Base-by-base conservation (phyloP, 2,888 invertebrate genomes). In the Thumatha senex region DNA sequence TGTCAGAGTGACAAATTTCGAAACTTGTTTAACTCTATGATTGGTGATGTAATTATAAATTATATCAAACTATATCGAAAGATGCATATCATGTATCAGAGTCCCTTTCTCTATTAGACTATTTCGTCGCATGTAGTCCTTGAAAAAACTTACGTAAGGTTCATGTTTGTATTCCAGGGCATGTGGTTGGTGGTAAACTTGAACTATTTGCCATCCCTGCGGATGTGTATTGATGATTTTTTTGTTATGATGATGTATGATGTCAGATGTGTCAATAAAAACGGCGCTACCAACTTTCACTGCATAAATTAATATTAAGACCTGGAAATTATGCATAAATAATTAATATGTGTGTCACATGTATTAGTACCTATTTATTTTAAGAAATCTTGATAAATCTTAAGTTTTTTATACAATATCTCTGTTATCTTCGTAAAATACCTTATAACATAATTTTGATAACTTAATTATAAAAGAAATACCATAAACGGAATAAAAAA, bases 181-280 rank as follows among this genome's bases (percentile, higher is more conserved):
- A 41, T 72, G 76, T n/a, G 82, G 74, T 7, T 85, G 82, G 61
- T 89, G 83, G 52, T 82, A 86, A 7, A 78, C 62, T 62, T 84
- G 86, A 0, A 84, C 70, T 52, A 76, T 65, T 54, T 86, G 86
- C 86, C 89, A 90, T 11, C 73, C 72, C 3, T 76, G 76, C 11
- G 71, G 56, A 40, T 60, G 57, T 11, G 70, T 61, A 24, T 51
- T 54, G 0, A 41, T 34, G 3, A 55, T 34, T 38, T 66, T 58
- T 39, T 66, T 64, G 15, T 61, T 64, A 36, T 54, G 45, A 24
- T 60, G 70, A 24, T 24, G 18, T 24, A 24, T 24, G 18, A 24
- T 24, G 33, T 68, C 68, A 46, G 67, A 67, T 15, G 82, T 70
- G 35, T 85, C 78, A 18, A 89, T 73, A 4, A 86, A 65, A 7